Conservation (phyloP, 2,113 vertebrate species). For the Sorex fumeus region DNA sequence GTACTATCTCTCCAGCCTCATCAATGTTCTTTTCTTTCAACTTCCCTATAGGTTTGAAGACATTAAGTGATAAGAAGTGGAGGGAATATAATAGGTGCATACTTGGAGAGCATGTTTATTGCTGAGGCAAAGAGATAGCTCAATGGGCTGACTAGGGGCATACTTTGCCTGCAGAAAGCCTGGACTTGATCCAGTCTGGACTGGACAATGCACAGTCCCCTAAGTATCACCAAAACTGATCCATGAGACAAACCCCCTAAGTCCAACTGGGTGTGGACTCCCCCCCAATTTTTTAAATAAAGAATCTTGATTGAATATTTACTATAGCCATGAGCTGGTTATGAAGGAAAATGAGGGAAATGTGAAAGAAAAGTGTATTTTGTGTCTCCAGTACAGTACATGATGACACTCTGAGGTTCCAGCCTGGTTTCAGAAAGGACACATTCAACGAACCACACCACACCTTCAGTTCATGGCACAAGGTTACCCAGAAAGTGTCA, state of each 20-base stretch:
- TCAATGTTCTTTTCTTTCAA: not conserved
- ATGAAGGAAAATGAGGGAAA: not conserved
- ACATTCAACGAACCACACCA: not conserved
- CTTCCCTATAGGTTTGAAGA: slow-evolving; percentile 36
- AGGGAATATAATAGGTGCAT: not conserved
- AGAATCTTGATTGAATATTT: no score
- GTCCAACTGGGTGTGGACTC: no score
- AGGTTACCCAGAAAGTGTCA: not conserved
- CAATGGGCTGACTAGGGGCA: no score
- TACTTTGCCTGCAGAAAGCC: no score
- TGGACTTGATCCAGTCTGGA: no score
- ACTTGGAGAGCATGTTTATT: not conserved
- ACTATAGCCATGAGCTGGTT: not conserved
- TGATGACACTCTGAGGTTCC: not conserved
- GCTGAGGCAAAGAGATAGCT: not conserved
- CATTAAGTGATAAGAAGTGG: not conserved
- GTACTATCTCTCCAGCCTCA: not conserved
- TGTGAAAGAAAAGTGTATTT: not conserved
- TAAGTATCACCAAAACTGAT: no score
- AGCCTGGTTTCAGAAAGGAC: not conserved
- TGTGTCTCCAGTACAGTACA: no score
- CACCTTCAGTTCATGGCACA: not conserved
- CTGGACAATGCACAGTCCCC: no score
- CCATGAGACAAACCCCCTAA: no score
- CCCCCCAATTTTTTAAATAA: no score